Evolutionary conservation across 2,113 vertebrate genomes (phyloP).

Genomic region (Gallinago undulata): DNA sequence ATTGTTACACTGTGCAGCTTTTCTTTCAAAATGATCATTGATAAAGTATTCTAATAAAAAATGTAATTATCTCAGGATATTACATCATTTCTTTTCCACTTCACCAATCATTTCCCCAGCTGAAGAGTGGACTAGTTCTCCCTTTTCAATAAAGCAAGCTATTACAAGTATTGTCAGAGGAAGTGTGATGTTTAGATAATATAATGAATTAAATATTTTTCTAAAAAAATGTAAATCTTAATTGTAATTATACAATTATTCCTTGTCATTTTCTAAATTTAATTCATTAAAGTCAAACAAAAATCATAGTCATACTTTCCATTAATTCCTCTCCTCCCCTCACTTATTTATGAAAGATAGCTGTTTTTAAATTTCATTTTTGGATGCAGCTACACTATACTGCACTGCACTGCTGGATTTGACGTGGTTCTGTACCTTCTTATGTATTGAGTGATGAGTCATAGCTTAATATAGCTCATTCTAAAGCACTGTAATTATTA

Average conservation of each 20-base stretch:
- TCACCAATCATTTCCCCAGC: background rate
- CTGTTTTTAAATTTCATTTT: constrained; percentile 14
- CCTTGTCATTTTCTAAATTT: background rate
- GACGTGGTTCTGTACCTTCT: constrained; percentile 6
- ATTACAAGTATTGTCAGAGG: background rate
- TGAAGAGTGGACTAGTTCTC: background rate
- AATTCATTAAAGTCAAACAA: background rate
- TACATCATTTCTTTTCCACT: constrained; percentile 35
- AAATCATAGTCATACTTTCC: background rate
- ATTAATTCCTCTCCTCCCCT: background rate
- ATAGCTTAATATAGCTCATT: background rate
- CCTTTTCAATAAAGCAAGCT: constrained; percentile 18
- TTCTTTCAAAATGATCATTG: constrained; percentile 27
- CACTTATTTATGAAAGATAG: background rate
- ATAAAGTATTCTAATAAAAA: constrained; percentile 29
- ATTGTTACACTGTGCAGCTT: background rate
- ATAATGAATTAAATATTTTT: background rate
- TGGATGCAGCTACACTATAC: background rate
- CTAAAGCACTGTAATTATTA: background rate
- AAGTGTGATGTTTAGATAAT: background rate
- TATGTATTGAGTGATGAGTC: constrained; percentile 31
- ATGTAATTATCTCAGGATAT: constrained; percentile 42
- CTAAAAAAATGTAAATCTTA: background rate
- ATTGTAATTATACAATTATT: background rate
- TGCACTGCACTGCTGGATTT: constrained; percentile 8